Conservation (phyloP, 2,797 vertebrate genomes). For the Anniella stebbinsi region DNA sequence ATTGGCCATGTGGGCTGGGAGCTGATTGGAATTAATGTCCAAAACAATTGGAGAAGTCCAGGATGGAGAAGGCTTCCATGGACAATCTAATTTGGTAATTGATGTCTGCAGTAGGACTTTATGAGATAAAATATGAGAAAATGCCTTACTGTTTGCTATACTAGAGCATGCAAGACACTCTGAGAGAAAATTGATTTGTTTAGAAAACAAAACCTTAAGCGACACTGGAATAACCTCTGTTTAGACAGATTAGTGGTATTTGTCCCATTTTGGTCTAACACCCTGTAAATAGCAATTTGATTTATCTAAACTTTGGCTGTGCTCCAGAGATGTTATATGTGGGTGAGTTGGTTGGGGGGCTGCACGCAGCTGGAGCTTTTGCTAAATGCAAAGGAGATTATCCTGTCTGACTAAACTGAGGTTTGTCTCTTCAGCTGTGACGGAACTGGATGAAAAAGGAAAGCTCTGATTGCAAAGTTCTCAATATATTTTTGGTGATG, state of each 20-base stretch:
- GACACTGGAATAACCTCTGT: not conserved
- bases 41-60: too few relatives aligned
- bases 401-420: not conserved
- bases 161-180: not conserved
- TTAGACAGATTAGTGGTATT: not conserved
- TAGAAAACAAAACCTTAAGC: not conserved
- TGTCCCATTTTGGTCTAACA: not conserved
- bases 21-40: too few relatives aligned
- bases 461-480: not conserved
- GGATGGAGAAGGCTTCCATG: too few relatives aligned
- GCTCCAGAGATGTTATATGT: not conserved
- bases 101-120: constrained; percentile 14
- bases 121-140: not conserved
- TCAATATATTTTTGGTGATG: not conserved
- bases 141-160: constrained; percentile 4
- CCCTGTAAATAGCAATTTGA: not conserved
- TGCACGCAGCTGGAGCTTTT: not conserved
- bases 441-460: not conserved
- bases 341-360: not conserved
- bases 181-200: not conserved
- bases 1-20: too few relatives aligned
- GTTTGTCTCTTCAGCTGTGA: not conserved
- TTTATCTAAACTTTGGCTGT: not conserved
- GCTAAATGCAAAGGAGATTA: not conserved
- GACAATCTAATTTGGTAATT: constrained; percentile 13